These are phyloP conservation scores for Eriocheir sinensis DNA, from an alignment of 1,140 invertebrate genomes.

Conservation along the genomic window DNA sequence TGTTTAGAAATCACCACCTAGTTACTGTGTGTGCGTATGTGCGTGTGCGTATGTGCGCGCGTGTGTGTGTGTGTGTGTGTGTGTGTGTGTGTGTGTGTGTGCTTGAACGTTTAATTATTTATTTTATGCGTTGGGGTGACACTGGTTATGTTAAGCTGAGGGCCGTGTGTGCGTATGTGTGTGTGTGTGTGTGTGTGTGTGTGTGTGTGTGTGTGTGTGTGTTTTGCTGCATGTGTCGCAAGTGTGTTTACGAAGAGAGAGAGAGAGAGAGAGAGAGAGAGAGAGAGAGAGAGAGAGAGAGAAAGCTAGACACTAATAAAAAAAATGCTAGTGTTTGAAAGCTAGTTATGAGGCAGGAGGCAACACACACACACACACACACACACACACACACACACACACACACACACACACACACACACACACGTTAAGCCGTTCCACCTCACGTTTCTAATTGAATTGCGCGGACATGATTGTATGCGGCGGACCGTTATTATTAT, in stretches of 20 bases:
- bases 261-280: too few species aligned
- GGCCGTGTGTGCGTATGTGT: neutral
- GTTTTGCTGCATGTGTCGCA: neutral
- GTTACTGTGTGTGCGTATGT: neutral
- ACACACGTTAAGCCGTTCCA: neutral
- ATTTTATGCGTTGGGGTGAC: neutral
- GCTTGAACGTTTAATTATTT: neutral
- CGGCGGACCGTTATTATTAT: neutral
- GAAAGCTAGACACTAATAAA: too few species aligned
- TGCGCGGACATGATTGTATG: neutral
- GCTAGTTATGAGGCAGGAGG: neutral
- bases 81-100: too few species aligned
- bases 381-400: too few species aligned
- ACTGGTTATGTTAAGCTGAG: neutral
- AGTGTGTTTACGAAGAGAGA: constrained; percentile 1
- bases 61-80: too few species aligned
- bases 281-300: too few species aligned
- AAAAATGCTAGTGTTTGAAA: too few species aligned
- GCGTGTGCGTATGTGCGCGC: too few species aligned
- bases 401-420: constrained; percentile 1
- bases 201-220: too few species aligned
- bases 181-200: too few species aligned
- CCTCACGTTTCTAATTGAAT: neutral
- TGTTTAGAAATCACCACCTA: too few species aligned
- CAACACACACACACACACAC: neutral